Evolutionary conservation across 2,797 vertebrate species (phyloP).

Genomic region (Ptychadena robeensis): DNA sequence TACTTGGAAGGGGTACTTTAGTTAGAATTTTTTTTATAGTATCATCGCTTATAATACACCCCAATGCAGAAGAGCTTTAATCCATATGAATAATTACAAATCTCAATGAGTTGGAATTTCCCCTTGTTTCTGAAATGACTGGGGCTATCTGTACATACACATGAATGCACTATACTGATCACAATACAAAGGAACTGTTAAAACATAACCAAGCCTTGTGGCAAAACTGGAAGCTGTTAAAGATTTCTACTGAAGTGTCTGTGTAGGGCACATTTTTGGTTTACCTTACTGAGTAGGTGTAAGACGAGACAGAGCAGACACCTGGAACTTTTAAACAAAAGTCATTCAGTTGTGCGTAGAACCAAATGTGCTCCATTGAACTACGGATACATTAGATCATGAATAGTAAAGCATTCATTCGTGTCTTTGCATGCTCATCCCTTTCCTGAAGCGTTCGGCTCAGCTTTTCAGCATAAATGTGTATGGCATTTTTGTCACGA

Average conservation of each 20-base stretch:
- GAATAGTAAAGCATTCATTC: conserved; percentile 15
- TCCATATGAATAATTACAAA: too few species aligned
- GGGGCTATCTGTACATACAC: too few species aligned
- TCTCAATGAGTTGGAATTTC: too few species aligned
- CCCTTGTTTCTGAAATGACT: background rate
- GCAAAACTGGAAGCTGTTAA: background rate
- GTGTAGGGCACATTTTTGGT: background rate
- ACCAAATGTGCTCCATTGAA: background rate
- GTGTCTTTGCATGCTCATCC: background rate
- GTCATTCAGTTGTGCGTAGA: background rate
- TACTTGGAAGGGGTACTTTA: too few species aligned
- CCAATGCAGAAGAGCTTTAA: too few species aligned
- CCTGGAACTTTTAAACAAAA: conserved; percentile 6
- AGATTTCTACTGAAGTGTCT: background rate
- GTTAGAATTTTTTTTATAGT: too few species aligned
- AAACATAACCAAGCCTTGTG: background rate
- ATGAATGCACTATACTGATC: background rate
- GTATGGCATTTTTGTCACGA: background rate
- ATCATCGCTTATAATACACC: too few species aligned
- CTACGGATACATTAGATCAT: conserved; percentile 21
- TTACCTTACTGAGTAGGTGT: conserved; percentile 10
- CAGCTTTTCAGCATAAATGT: background rate
- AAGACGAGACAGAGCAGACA: background rate
- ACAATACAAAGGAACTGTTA: background rate
- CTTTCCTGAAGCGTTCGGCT: background rate